Conservation (phyloP, 2,888 invertebrate species). For the Caenorhabditis virilis region DNA sequence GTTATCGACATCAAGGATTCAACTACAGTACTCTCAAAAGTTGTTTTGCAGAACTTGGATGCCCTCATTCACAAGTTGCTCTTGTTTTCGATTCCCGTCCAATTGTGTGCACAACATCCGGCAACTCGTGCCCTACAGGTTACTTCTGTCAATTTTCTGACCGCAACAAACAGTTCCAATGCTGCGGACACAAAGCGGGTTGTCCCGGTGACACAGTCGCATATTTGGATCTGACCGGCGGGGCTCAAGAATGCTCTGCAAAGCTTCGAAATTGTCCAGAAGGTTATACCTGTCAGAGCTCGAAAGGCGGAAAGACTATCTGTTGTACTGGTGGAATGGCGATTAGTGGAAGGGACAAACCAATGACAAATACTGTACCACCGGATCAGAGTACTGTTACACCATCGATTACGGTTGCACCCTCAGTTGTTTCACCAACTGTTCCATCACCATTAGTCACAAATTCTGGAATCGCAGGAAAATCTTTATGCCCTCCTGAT, state of each 20-base stretch:
- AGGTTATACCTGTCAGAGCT: constrained; percentile 54
- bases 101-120: constrained; percentile 50
- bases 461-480: constrained; percentile 9
- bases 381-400: not conserved
- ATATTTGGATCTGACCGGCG: constrained; percentile 55
- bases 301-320: constrained; percentile 39
- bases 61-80: constrained; percentile 59
- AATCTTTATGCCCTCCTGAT: constrained; percentile 49
- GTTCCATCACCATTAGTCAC: not conserved
- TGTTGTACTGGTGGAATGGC: constrained; percentile 50
- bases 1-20: no score
- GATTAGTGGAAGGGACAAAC: constrained; percentile 23
- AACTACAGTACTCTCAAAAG: no score
- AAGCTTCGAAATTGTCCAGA: constrained; percentile 50
- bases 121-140: constrained; percentile 54
- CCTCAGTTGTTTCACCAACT: not conserved
- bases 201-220: constrained; percentile 60
- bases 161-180: constrained; percentile 63
- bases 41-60: constrained; percentile 51
- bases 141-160: constrained; percentile 66
- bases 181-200: constrained; percentile 57
- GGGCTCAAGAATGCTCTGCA: constrained; percentile 51
- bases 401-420: constrained; percentile 2
- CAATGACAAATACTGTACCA: constrained; percentile 1
- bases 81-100: constrained; percentile 41